Evolutionary conservation across 2,113 vertebrate species (phyloP), one percentile per base, ranked within the genome.

Genomic region (Petromus typicus): DNA sequence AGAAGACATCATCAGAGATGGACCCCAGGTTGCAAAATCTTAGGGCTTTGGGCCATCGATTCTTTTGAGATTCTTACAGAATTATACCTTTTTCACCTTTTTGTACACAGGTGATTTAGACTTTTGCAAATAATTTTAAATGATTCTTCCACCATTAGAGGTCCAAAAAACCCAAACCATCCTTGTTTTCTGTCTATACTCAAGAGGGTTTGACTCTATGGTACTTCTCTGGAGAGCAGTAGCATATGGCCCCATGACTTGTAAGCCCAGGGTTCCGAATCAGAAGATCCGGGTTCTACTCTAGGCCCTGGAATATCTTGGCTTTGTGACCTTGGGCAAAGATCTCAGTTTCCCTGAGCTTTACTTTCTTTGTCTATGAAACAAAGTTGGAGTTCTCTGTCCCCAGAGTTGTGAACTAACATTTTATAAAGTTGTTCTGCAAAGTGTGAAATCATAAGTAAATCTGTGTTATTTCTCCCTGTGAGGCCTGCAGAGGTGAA

Each of bases 321-420:
- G 23, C 48, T 94, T 86, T 64, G 9, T 73, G 91, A 85, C 59
- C 66, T 85, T 91, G 88, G 80, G 20, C 37, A n/a, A 66, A 57
- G 48, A 40, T 37, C 51, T 91, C 17, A 32, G 0, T 91, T 76
- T 89, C 78, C 83, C 96, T 76, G 84, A 69, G 23, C 40, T 61
- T 95, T 13, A 23, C 17, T 45, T 45, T 85, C 34, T 69, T 66
- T 27, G 22, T 45, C 22, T 86, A 20, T 88, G 75, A 85, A 66
- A 66, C 6, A 30, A 37, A 7, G 32, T 37, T 75, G 23, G 7
- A 59, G 4, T 54, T 86, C 14, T 76, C 3, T 86, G 43, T 34
- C 56, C n/a, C 43, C 25, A 40, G 32, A 85, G 56, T 32, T 79
- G 14, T 73, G 18, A 67, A n/a, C 45, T 61, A 40, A 67, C 37